A percentile compares a stretch with the other conserved stretches of the same genome.
Conservation (phyloP, 2,797 vertebrate species). For the Brachyalestes nurse region DNA sequence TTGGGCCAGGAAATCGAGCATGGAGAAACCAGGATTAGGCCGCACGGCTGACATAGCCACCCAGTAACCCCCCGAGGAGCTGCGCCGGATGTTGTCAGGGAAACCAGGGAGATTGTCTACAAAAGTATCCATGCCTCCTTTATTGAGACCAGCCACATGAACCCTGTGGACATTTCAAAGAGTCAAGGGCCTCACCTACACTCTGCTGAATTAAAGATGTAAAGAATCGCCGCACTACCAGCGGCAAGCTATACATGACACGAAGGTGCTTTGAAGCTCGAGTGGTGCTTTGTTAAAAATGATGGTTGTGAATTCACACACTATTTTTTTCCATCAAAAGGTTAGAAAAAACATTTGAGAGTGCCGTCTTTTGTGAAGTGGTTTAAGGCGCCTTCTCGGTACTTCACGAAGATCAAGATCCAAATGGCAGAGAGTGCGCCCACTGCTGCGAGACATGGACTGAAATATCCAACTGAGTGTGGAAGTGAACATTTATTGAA, state of each 20-base stretch:
- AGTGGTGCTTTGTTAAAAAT: background rate
- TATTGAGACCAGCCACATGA: conserved; percentile 93
- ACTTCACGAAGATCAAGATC: background rate
- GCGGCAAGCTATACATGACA: background rate
- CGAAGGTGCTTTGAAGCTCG: background rate
- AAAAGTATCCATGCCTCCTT: conserved; percentile 95
- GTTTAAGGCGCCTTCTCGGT: background rate
- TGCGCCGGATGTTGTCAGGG: conserved; percentile 92
- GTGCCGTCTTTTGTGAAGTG: background rate
- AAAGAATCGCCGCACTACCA: background rate
- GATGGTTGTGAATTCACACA: too few species aligned
- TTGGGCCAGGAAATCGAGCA: conserved; percentile 94
- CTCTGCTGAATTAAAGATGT: background rate
- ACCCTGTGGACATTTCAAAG: conserved; percentile 69
- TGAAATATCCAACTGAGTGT: background rate
- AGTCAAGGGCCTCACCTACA: background rate
- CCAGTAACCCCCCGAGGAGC: conserved; percentile 95
- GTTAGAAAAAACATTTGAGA: background rate
- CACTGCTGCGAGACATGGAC: background rate
- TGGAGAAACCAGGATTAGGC: conserved; percentile 92
- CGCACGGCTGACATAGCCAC: conserved; percentile 87
- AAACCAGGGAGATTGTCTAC: conserved; percentile 95
- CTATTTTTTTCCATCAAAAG: too few species aligned
- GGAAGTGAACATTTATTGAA: too few species aligned
- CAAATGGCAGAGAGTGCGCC: background rate